Conservation (phyloP, 1,140 invertebrate genomes). For the Mesaphorura yosii region DNA sequence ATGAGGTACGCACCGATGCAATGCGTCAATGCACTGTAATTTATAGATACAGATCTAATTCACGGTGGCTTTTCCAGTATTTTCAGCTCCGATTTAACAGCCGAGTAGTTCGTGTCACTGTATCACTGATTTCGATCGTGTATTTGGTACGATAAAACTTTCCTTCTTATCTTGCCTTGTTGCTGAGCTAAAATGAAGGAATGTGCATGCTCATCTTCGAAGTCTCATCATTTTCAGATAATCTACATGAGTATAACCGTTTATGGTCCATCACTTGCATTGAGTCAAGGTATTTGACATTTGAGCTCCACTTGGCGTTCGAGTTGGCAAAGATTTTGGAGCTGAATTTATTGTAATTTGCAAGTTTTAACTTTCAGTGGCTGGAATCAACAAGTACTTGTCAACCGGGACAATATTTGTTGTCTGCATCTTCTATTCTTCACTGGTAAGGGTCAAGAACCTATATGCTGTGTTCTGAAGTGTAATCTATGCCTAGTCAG, state of each 20-base stretch:
- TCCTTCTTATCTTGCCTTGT: not conserved
- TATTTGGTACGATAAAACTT: slow-evolving; percentile 14
- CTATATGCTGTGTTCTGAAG: not conserved
- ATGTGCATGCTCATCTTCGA: too few species aligned
- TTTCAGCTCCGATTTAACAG: slow-evolving; percentile 18
- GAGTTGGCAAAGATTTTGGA: too few species aligned
- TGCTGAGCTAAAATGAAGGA: not conserved
- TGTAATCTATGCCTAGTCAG: not conserved
- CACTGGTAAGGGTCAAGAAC: slow-evolving; percentile 43
- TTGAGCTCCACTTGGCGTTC: not conserved
- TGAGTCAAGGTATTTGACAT: slow-evolving; percentile 38
- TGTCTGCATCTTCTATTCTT: slow-evolving; percentile 46
- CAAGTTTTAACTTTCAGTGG: slow-evolving; percentile 37
- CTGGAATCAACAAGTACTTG: slow-evolving; percentile 39
- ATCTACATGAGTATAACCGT: slow-evolving; percentile 20
- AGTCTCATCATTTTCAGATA: slow-evolving; percentile 1
- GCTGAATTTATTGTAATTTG: slow-evolving; percentile 7
- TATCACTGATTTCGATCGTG: slow-evolving; percentile 13
- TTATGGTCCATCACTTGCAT: slow-evolving; percentile 39
- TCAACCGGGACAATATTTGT: slow-evolving; percentile 41
- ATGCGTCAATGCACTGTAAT: slow-evolving; percentile 34
- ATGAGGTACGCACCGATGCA: slow-evolving; percentile 78
- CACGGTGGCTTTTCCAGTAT: slow-evolving; percentile 44
- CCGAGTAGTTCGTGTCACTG: not conserved
- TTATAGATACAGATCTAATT: not conserved